Evolutionary conservation across 2,113 vertebrate genomes (phyloP).

Genomic region (Vicugna pacos): DNA sequence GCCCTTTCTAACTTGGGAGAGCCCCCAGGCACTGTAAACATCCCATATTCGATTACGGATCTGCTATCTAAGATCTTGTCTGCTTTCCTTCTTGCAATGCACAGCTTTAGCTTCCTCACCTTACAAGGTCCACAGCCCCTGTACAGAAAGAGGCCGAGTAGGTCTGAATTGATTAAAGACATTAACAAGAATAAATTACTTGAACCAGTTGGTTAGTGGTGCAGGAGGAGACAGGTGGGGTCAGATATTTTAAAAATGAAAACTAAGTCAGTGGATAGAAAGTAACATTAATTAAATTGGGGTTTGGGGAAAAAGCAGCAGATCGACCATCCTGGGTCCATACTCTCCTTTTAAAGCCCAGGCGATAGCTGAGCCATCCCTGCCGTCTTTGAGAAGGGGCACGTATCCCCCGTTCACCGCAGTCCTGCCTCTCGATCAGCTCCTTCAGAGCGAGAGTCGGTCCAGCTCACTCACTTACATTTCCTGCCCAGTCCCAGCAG

Average conservation of each 20-base stretch:
- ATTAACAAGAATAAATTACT: background rate
- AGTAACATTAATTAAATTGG: background rate
- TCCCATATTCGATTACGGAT: no score
- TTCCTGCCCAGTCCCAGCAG: background rate
- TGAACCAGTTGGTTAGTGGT: background rate
- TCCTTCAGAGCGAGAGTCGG: background rate
- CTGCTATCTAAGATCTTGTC: background rate
- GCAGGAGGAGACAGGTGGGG: background rate
- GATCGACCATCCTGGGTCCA: background rate
- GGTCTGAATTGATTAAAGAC: background rate
- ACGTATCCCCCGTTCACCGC: background rate
- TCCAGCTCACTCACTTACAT: background rate
- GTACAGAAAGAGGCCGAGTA: background rate
- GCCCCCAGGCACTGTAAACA: background rate
- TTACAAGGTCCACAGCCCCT: background rate
- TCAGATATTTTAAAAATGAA: conserved; percentile 12
- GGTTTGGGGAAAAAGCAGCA: background rate
- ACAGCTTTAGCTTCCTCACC: background rate
- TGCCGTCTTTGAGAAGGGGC: background rate
- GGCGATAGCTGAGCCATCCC: background rate
- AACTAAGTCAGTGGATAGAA: background rate
- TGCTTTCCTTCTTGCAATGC: background rate
- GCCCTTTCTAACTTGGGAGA: background rate
- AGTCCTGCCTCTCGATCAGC: background rate
- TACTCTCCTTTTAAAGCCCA: background rate